Percentiles rank a stretch among this genome's conserved stretches.
These are phyloP conservation scores for Vesta saturnalis DNA, from an alignment of 2,888 invertebrate genomes.

Conservation along the genomic window DNA sequence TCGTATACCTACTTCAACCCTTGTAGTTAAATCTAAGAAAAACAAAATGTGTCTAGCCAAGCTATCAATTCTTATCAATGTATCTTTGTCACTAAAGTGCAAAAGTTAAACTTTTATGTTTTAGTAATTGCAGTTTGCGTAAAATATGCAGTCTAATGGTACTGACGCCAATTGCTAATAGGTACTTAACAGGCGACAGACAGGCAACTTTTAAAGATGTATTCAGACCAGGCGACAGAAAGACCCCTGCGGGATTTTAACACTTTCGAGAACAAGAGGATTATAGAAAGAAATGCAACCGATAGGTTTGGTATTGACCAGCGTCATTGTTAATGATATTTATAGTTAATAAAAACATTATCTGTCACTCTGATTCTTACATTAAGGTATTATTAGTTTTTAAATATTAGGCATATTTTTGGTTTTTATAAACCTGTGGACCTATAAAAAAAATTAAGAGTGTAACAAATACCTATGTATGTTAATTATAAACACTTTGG, in stretches of 20 bases:
- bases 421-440: no score
- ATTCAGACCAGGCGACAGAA: conserved; percentile 24
- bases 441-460: no score
- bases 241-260: conserved; percentile 24
- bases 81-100: conserved; percentile 10
- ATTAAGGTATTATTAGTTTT: no score
- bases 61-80: neutral
- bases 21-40: neutral
- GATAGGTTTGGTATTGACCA: no score
- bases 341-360: no score
- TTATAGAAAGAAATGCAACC: conserved; percentile 25
- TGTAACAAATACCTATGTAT: no score
- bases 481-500: no score
- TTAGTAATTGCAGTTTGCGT: conserved; percentile 19
- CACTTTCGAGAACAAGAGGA: conserved; percentile 20
- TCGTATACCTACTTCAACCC: neutral
- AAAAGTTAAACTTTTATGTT: conserved; percentile 13
- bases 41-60: neutral
- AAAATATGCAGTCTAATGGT: conserved; percentile 30
- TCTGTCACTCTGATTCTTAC: no score
- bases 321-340: no score
- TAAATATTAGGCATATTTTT: no score
- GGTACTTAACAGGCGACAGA: conserved; percentile 28
- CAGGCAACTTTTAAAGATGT: conserved; percentile 13
- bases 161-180: conserved; percentile 29